A percentile compares a stretch with the other conserved stretches of the same genome.
Conservation (phyloP, 2,113 vertebrate species). For the Sigmodon hispidus region DNA sequence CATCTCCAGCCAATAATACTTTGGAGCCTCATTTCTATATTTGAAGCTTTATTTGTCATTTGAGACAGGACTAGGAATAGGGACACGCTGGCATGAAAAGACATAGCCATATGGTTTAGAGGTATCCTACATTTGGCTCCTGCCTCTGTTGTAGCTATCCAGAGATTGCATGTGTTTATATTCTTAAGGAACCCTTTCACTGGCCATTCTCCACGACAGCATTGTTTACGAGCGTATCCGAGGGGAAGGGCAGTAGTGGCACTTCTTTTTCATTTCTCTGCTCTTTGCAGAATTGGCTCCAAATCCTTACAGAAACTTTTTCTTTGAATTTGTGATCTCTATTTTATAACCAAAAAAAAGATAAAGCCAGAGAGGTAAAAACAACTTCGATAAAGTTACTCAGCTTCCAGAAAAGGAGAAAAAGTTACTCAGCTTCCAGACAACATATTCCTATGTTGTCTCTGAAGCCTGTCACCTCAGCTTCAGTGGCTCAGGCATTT, state of each 20-base stretch:
- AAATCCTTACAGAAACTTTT: not conserved
- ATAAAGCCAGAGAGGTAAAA: not conserved
- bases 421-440: no score
- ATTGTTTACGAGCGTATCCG: not conserved
- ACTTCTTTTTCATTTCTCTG: not conserved
- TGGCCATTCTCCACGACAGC: not conserved
- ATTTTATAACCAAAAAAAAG: conserved; percentile 14
- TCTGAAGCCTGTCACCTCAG: not conserved
- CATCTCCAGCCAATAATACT: not conserved
- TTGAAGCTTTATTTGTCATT: not conserved
- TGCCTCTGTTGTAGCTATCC: not conserved
- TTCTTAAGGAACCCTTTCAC: not conserved
- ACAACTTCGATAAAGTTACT: conserved; percentile 27
- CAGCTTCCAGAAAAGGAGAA: not conserved
- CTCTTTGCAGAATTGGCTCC: not conserved
- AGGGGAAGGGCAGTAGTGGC: not conserved
- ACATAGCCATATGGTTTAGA: not conserved
- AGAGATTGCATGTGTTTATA: not conserved
- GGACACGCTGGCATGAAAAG: not conserved
- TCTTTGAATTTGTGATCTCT: not conserved
- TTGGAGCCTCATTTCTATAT: conserved; percentile 23
- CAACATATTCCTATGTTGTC: no score
- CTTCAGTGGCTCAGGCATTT: not conserved
- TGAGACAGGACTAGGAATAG: not conserved
- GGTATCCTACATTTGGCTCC: not conserved